These are phyloP conservation scores for Oreocharis arfaki DNA, from an alignment of 2,113 vertebrate species.

Conservation along the genomic window DNA sequence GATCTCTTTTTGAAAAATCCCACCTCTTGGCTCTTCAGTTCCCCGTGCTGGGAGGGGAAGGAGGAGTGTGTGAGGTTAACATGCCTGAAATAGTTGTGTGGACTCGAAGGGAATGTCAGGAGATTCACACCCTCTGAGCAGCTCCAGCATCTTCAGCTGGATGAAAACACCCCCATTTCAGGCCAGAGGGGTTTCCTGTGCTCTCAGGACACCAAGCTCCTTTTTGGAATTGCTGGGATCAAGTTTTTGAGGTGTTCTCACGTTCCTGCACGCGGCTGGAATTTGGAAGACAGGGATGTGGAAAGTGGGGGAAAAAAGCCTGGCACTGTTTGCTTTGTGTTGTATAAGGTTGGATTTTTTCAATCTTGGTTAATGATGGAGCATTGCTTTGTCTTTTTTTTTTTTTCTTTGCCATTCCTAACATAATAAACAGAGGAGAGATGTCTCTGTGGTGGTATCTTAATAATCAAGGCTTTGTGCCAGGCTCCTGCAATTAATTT, in stretches of 20 bases:
- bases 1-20: neutral
- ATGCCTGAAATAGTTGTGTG: constrained; percentile 35
- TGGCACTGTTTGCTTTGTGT: neutral
- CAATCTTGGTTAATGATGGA: neutral
- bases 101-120: neutral
- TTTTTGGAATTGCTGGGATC: neutral
- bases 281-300: neutral
- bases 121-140: neutral
- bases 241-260: neutral
- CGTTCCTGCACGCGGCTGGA: neutral
- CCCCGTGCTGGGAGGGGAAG: neutral
- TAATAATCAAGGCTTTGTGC: neutral
- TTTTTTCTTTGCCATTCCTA: neutral
- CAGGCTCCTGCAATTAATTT: neutral
- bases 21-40: neutral
- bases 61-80: constrained; percentile 20
- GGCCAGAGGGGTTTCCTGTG: neutral
- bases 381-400: neutral
- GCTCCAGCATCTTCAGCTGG: neutral
- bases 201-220: neutral
- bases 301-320: neutral
- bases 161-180: neutral
- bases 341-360: neutral
- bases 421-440: neutral
- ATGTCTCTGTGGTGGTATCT: neutral